These are phyloP conservation scores for Matsumyia berberina DNA, from an alignment of 2,888 invertebrate genomes.

Conservation along the genomic window DNA sequence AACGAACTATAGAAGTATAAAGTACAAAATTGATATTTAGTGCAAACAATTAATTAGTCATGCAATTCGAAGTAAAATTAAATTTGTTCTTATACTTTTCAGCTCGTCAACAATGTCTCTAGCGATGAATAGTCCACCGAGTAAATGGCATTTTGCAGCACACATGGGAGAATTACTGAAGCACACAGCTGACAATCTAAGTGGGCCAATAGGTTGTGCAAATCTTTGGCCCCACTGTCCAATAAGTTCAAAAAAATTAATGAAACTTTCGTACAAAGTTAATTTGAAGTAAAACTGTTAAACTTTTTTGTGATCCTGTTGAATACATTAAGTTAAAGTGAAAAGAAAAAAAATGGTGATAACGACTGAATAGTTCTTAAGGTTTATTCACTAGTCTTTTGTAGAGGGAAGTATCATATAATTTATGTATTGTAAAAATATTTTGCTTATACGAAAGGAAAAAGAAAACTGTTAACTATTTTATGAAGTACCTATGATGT, in stretches of 20 bases:
- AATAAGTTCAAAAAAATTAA: slow-evolving; percentile 84
- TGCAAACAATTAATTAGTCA: not conserved
- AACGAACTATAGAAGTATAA: not conserved
- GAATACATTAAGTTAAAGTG: slow-evolving; percentile 24
- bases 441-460: slow-evolving; percentile 17
- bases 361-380: slow-evolving; percentile 75
- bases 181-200: slow-evolving; percentile 82
- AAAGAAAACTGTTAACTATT: slow-evolving; percentile 43
- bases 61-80: not conserved
- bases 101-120: slow-evolving; percentile 84
- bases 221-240: slow-evolving; percentile 84
- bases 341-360: slow-evolving; percentile 37
- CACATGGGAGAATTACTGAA: slow-evolving; percentile 84
- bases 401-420: slow-evolving; percentile 24
- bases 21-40: too few relatives aligned
- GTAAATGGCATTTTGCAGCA: slow-evolving; percentile 84
- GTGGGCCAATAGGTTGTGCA: slow-evolving; percentile 84
- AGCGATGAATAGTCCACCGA: slow-evolving; percentile 84
- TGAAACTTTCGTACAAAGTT: slow-evolving; percentile 83
- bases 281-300: slow-evolving; percentile 75
- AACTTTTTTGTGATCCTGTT: slow-evolving; percentile 41
- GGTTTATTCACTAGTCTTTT: slow-evolving; percentile 73
- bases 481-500: not conserved
- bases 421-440: not conserved
- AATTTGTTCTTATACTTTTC: slow-evolving; percentile 63